Evolutionary conservation across 2,113 vertebrate species (phyloP).

Genomic region (Apodemus sylvaticus): DNA sequence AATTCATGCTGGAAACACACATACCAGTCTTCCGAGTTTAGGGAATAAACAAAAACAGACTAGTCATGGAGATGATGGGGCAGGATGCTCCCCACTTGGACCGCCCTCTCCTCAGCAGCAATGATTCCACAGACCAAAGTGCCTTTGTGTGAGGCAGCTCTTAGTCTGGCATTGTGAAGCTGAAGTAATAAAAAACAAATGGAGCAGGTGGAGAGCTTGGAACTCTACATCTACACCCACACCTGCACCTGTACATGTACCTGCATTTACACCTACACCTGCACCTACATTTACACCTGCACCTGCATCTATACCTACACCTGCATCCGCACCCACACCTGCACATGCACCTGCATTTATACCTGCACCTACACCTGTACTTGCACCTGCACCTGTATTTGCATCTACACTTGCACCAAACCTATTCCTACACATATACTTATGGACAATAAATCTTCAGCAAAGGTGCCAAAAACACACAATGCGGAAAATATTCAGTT

Average conservation of each 20-base stretch:
- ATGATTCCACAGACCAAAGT: neutral
- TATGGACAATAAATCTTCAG: neutral
- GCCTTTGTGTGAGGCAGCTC: neutral
- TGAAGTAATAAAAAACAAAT: neutral
- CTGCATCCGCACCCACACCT: no score
- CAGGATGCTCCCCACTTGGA: neutral
- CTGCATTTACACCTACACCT: neutral
- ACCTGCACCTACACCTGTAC: neutral
- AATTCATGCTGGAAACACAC: neutral
- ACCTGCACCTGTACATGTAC: neutral
- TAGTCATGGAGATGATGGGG: neutral
- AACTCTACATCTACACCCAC: neutral
- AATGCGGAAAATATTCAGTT: neutral
- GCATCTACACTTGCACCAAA: neutral
- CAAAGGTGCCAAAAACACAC: neutral
- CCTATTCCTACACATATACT: neutral
- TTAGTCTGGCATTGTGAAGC: neutral
- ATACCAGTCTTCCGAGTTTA: neutral
- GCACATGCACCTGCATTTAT: no score
- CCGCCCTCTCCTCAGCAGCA: neutral
- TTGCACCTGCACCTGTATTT: neutral
- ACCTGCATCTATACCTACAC: no score
- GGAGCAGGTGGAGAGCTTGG: neutral
- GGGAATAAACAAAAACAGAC: constrained; percentile 10
- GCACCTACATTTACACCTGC: neutral